Base-by-base conservation (phyloP, 1,140 invertebrate species). In the Lucilia sericata region DNA sequence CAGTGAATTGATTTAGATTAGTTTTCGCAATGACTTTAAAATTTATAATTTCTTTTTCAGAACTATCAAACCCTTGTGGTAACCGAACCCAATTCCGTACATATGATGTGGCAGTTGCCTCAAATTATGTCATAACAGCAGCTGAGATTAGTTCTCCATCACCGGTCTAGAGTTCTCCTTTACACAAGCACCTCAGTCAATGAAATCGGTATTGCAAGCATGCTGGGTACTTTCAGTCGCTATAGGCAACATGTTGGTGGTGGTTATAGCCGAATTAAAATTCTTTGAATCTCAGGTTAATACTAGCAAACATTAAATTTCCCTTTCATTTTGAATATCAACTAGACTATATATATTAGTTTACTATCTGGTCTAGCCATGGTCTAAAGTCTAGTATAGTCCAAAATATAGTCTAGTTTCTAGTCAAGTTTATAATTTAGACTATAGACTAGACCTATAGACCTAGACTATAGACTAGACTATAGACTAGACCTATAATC, bases 161-260 rank as follows among this genome's bases (percentile, higher is more conserved):
- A 98, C 97, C 0, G 98, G 97, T 12, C 92, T 98, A 12, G 96
- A 98, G 87, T 99, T 99, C 91, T 96, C 97, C 0, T 99, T 98
- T 90, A 95, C 95, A 9, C 94, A 98, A 93, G 96, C 97, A 0
- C 98, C 98, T 0, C 90, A 92, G n/a, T 96, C 94, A 85, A 98
- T 99, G 97, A 99, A n/a, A 88, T 96, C 97, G 0, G 94, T 99
- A 0, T 90, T 99, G 34, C 95, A 97, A 89, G 97, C 98, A 7
- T 93, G 94, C 2, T 99, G 97, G 96, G 92, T 98, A 36, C 89
- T 99, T 0, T 98, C 97, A 0, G 96, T 96, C 9, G 96, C 98
- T 0, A 93, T 98, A 88, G 98, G 98, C 25, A 98, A 99, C 91
- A 91, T 98, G 7, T 94, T 91, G 5, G 90, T 91, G 1, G 94